These are phyloP conservation scores for Caenorhabditis imperialis DNA, from an alignment of 2,888 invertebrate genomes.

Conservation along the genomic window DNA sequence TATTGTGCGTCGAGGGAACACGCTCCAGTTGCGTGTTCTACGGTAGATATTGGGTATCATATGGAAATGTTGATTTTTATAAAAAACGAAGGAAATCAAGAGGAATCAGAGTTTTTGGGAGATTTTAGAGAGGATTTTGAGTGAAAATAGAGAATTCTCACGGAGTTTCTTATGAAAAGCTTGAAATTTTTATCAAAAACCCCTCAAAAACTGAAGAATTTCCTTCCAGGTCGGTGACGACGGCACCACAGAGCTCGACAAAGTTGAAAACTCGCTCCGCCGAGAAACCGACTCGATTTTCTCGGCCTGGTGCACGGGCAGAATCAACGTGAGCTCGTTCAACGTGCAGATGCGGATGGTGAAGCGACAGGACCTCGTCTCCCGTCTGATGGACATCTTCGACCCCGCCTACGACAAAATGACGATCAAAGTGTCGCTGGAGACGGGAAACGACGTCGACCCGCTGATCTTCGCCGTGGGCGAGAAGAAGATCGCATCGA, in stretches of 20 bases:
- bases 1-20: too few relatives aligned
- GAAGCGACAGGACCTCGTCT: slow-evolving; percentile 95
- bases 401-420: slow-evolving; percentile 90
- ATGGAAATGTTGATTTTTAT: too few relatives aligned
- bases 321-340: slow-evolving; percentile 55
- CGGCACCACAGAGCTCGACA: slow-evolving; percentile 59
- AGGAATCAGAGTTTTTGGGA: too few relatives aligned
- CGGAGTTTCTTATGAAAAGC: too few relatives aligned
- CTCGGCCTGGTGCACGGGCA: slow-evolving; percentile 65
- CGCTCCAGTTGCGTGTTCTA: too few relatives aligned
- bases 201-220: too few relatives aligned
- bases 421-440: slow-evolving; percentile 77
- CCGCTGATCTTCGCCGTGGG: slow-evolving; percentile 93
- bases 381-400: slow-evolving; percentile 87
- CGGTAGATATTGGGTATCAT: too few relatives aligned
- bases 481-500: slow-evolving; percentile 88
- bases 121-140: too few relatives aligned
- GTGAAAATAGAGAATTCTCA: too few relatives aligned
- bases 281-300: slow-evolving; percentile 61
- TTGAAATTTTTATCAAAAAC: too few relatives aligned
- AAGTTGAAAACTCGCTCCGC: slow-evolving; percentile 20
- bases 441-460: slow-evolving; percentile 87
- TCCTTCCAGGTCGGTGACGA: slow-evolving; percentile 64
- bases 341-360: slow-evolving; percentile 87
- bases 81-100: too few relatives aligned